These are phyloP conservation scores for Sarcophaga caerulescens DNA, from an alignment of 2,888 invertebrate genomes.

Conservation along the genomic window DNA sequence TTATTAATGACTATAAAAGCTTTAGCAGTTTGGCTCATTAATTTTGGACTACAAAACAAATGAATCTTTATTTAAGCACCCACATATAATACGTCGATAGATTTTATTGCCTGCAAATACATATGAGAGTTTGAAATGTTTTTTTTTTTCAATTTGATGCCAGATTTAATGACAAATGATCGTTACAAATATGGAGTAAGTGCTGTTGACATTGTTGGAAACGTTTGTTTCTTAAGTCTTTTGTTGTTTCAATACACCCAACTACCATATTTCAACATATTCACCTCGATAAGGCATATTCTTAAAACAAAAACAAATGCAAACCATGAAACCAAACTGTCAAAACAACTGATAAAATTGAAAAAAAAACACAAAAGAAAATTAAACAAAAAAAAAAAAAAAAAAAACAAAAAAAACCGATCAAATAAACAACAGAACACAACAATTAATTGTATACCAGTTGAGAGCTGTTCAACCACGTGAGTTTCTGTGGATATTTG, in stretches of 20 bases:
- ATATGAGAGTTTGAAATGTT: too few species aligned
- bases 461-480: constrained; percentile 37
- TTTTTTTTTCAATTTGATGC: too few species aligned
- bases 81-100: neutral
- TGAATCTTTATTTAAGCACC: neutral
- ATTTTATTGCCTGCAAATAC: neutral
- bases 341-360: constrained; percentile 47
- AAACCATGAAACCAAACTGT: constrained; percentile 40
- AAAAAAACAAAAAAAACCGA: constrained; percentile 51
- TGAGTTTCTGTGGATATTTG: constrained; percentile 34
- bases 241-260: constrained; percentile 12
- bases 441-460: constrained; percentile 15
- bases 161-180: constrained; percentile 10
- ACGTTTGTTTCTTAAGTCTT: constrained; percentile 63
- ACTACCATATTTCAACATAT: constrained; percentile 22
- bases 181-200: constrained; percentile 24
- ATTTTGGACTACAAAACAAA: neutral
- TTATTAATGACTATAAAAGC: too few species aligned
- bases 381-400: constrained; percentile 47
- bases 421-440: constrained; percentile 45
- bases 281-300: constrained; percentile 42
- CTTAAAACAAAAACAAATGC: neutral
- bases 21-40: neutral
- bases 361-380: constrained; percentile 14
- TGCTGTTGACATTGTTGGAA: neutral